A percentile compares a stretch with the other conserved stretches of the same genome.
These are phyloP conservation scores for Drosophila subsilvestris DNA, from an alignment of 2,888 invertebrate species.

Conservation along the genomic window DNA sequence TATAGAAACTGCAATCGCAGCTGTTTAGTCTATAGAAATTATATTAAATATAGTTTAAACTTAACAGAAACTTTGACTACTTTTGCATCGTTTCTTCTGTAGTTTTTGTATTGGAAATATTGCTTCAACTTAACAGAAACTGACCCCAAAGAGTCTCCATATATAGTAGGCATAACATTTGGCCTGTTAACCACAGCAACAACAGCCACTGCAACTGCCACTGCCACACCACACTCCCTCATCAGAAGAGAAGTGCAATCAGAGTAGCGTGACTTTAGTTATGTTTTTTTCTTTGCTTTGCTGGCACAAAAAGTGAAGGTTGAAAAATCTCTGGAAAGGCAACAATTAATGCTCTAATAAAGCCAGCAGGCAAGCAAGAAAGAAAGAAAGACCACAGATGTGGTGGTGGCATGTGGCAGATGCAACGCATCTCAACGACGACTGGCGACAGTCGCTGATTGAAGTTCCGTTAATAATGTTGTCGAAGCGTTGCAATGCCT, in stretches of 20 bases:
- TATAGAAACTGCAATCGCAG: too few relatives aligned
- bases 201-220: constrained; percentile 30
- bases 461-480: constrained; percentile 81
- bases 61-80: too few relatives aligned
- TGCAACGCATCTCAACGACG: constrained; percentile 39
- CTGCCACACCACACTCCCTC: constrained; percentile 12
- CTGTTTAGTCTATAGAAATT: too few relatives aligned
- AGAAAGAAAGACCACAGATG: constrained; percentile 4
- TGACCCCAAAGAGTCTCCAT: constrained; percentile 1
- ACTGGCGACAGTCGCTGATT: constrained; percentile 56
- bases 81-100: too few relatives aligned
- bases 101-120: too few relatives aligned
- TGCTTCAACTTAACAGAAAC: too few relatives aligned
- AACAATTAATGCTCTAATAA: constrained; percentile 83
- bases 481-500: constrained; percentile 67
- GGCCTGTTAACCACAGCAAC: constrained; percentile 32
- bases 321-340: constrained; percentile 65
- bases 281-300: constrained; percentile 42
- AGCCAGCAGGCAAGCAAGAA: constrained; percentile 55
- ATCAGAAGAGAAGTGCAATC: constrained; percentile 48
- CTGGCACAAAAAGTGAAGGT: constrained; percentile 81
- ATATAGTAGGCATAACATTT: constrained; percentile 33
- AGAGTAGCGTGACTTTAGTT: constrained; percentile 70
- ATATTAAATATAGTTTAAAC: too few relatives aligned
- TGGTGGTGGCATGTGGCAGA: constrained; percentile 27